Evolutionary conservation across 1,140 invertebrate species (phyloP), one percentile per base, ranked within the genome.

Genomic region (Ephestia elutella): DNA sequence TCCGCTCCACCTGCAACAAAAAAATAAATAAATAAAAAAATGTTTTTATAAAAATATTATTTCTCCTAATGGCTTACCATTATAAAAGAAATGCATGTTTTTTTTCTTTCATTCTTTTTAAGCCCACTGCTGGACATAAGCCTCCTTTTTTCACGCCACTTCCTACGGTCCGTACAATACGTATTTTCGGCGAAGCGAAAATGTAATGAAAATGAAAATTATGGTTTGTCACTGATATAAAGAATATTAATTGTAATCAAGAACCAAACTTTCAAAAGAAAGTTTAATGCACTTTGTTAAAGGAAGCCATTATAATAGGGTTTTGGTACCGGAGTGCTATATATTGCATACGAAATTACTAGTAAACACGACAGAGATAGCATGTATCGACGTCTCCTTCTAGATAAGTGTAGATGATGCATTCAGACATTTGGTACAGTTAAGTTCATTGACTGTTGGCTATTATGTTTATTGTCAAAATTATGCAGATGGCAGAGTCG

Each of bases 1-100:
- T 90, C 89, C 56, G 83, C 69, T 49, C 85, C 87, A 68, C 81
- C 87, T 85, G 80, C 4, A 87, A 85, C 74, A 89, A 86, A 32
- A 1, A 32, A 32, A 32, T 9, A 8, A 7, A 5, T 3, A 28
- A 5, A 5, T 28, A 5, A 5, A 18, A 19, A 55, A 60, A 70
- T 59, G 60, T 18, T 28, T 32, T 32, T 3, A 10, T 1, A 32
- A 11, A 5, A 32, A 32, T 32, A 32, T 32, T 1, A 32, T 32
- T 32, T 32, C 30, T 4, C 9, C 9, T 32, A n/a, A n/a, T n/a
- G n/a, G n/a, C n/a, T n/a, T n/a, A n/a, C n/a, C n/a, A n/a, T n/a
- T n/a, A n/a, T n/a, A n/a, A n/a, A n/a, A 28, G 25, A 28, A 28
- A 28, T 28, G 25, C 8, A n/a, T n/a, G n/a, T n/a, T n/a, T n/a